Base-by-base conservation (phyloP, 1,140 invertebrate genomes). In the Lucilia sericata region DNA sequence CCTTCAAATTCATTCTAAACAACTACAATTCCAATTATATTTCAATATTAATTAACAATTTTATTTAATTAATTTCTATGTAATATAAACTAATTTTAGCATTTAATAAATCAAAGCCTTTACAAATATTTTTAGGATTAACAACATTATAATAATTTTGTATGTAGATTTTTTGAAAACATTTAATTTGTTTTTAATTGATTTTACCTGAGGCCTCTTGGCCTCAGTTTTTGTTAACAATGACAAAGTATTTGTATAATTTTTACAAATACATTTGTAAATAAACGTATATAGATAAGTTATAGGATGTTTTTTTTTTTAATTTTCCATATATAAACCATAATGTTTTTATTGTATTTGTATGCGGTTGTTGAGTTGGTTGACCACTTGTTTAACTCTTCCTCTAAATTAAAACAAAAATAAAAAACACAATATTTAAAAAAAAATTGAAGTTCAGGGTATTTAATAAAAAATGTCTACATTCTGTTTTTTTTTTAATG, bases 321-420 rank as follows among this genome's bases (percentile, higher is more conserved):
- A 5, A n/a, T 21, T 70, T 70, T 70, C 25, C 65, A 21, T 30
- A 12, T 78, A 78, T 19, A 78, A 78, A 78, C 75, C 75, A 78
- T 78, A 78, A 78, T 78, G 75, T 78, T 78, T 78, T 78, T 78
- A 78, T 78, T 78, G 75, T 78, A 78, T 47, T 78, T 78, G 75
- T 78, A 78, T 78, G 75, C 36, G 75, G 75, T 78, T 47, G 75
- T 78, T 78, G 75, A 78, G 75, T 78, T 78, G 75, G 75, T 78
- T 78, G 75, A 78, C 75, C 75, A 78, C 75, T 78, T 78, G 75
- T 78, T 78, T 47, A 78, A 78, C 75, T 78, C 75, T 36, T 78
- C n/a, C 75, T 78, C 75, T 78, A 78, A 78, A 42, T 30, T 30
- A 70, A 70, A 70, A 70, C 10, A 10, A 25, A 19, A 70, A 70